A percentile compares a stretch with the other conserved stretches of the same genome.
These are phyloP conservation scores for Eulemur rubriventer DNA, from an alignment of 2,797 vertebrate species.

Conservation along the genomic window DNA sequence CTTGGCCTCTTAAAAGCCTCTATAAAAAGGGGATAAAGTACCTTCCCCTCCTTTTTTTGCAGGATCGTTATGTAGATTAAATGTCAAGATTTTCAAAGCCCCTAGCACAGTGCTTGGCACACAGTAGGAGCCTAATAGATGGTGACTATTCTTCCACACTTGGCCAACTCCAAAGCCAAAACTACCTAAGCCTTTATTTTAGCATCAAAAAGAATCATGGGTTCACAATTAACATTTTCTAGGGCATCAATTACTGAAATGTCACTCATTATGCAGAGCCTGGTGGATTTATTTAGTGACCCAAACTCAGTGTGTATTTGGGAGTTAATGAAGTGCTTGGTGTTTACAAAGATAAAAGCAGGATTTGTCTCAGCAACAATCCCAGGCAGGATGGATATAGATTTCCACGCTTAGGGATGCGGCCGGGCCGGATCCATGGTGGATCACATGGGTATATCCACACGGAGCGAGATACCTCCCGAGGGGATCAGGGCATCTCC, in stretches of 20 bases:
- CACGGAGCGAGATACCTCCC: slow-evolving; percentile 66
- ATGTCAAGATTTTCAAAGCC: slow-evolving; percentile 41
- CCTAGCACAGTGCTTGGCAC: slow-evolving; percentile 48
- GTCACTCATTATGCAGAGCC: slow-evolving; percentile 75
- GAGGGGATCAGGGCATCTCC: slow-evolving; percentile 66
- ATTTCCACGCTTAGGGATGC: slow-evolving; percentile 65
- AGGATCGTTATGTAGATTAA: slow-evolving; percentile 36
- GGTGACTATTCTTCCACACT: slow-evolving; percentile 7
- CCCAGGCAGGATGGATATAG: slow-evolving; percentile 66
- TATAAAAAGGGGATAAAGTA: not conserved
- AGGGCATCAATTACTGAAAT: slow-evolving; percentile 79
- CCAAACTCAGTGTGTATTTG: slow-evolving; percentile 70
- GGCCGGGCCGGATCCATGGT: not conserved
- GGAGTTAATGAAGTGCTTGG: slow-evolving; percentile 73
- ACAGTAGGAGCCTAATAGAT: slow-evolving; percentile 54
- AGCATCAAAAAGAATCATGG: slow-evolving; percentile 58
- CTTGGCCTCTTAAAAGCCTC: not conserved
- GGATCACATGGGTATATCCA: slow-evolving; percentile 72
- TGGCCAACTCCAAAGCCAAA: slow-evolving; percentile 53
- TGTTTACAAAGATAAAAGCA: slow-evolving; percentile 76
- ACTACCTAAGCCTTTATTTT: slow-evolving; percentile 53
- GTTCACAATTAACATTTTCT: slow-evolving; percentile 76
- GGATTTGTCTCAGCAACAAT: slow-evolving; percentile 70
- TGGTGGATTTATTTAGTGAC: slow-evolving; percentile 80
- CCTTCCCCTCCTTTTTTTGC: not conserved